Evolutionary conservation across 2,888 invertebrate species (phyloP).

Genomic region (Drosophila pseudotakahashii): DNA sequence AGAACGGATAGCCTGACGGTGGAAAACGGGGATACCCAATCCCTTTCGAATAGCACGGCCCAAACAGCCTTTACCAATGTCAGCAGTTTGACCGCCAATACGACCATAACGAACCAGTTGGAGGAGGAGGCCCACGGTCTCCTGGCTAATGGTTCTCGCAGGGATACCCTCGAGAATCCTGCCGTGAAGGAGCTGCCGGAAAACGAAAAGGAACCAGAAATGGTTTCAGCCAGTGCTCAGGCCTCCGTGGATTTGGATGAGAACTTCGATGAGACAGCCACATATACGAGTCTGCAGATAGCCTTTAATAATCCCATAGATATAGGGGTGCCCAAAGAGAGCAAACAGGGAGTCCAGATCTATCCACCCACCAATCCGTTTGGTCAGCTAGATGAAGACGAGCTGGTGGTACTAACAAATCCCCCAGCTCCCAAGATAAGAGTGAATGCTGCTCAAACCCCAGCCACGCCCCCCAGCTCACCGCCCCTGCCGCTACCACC

Average conservation of each 20-base stretch:
- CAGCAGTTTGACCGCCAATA: slow-evolving; percentile 71
- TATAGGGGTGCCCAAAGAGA: slow-evolving; percentile 82
- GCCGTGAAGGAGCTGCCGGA: slow-evolving; percentile 74
- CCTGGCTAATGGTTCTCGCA: slow-evolving; percentile 88
- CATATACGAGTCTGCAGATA: slow-evolving; percentile 92
- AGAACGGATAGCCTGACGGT: slow-evolving; percentile 80
- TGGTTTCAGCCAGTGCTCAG: slow-evolving; percentile 68
- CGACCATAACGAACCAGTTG: slow-evolving; percentile 70
- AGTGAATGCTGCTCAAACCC: slow-evolving; percentile 75
- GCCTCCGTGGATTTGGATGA: slow-evolving; percentile 86
- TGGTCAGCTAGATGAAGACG: slow-evolving; percentile 79
- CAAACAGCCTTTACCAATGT: slow-evolving; percentile 72
- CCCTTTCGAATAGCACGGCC: slow-evolving; percentile 60
- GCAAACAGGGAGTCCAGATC: background rate
- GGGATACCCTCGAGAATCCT: slow-evolving; percentile 84
- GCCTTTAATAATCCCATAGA: slow-evolving; percentile 94
- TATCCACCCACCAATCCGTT: slow-evolving; percentile 72
- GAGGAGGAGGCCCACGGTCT: slow-evolving; percentile 87
- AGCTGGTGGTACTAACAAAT: slow-evolving; percentile 84
- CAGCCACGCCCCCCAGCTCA: slow-evolving; percentile 76
- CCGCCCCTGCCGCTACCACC: slow-evolving; percentile 77
- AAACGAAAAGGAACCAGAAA: slow-evolving; percentile 57
- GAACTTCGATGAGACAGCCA: slow-evolving; percentile 90
- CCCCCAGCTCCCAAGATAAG: slow-evolving; percentile 85
- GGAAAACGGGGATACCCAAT: slow-evolving; percentile 73